phyloP scores from a whole-genome alignment of 2,888 invertebrate genomes.

The Agrotis exclamationis region DNA sequence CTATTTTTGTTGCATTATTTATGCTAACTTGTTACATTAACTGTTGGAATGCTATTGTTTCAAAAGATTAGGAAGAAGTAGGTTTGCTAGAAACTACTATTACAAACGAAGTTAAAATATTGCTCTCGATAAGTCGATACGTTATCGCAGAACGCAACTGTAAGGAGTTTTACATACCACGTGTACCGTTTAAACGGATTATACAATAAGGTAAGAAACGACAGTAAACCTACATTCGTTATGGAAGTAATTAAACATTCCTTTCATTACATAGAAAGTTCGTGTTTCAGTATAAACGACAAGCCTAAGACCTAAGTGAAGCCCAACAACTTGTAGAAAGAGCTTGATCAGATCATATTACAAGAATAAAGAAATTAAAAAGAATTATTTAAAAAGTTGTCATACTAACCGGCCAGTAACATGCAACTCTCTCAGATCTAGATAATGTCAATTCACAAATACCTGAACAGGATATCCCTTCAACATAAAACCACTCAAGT shows the following conservation, averaged over 20 bases:
- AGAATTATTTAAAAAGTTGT: too few relatives aligned
- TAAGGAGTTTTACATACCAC: constrained; percentile 49
- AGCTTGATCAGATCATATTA: background rate
- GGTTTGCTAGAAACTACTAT: constrained; percentile 19
- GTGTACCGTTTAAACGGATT: constrained; percentile 52
- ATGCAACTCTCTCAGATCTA: background rate
- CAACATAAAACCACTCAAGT: background rate
- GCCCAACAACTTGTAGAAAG: background rate
- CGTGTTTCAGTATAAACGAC: background rate
- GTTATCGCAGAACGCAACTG: constrained; percentile 51
- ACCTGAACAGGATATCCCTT: background rate
- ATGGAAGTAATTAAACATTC: constrained; percentile 27
- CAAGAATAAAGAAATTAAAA: background rate
- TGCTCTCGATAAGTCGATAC: constrained; percentile 40
- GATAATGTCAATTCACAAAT: background rate
- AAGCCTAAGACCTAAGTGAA: background rate
- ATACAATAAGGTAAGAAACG: constrained; percentile 49
- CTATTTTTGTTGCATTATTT: background rate
- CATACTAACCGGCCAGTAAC: background rate
- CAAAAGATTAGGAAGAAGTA: constrained; percentile 10
- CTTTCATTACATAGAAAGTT: constrained; percentile 1
- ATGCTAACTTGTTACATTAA: constrained; percentile 6
- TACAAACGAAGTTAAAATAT: constrained; percentile 25
- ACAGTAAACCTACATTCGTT: constrained; percentile 21
- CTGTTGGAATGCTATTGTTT: constrained; percentile 33